Base-by-base conservation (phyloP, 2,113 vertebrate species). In the Todiramphus chloris region DNA sequence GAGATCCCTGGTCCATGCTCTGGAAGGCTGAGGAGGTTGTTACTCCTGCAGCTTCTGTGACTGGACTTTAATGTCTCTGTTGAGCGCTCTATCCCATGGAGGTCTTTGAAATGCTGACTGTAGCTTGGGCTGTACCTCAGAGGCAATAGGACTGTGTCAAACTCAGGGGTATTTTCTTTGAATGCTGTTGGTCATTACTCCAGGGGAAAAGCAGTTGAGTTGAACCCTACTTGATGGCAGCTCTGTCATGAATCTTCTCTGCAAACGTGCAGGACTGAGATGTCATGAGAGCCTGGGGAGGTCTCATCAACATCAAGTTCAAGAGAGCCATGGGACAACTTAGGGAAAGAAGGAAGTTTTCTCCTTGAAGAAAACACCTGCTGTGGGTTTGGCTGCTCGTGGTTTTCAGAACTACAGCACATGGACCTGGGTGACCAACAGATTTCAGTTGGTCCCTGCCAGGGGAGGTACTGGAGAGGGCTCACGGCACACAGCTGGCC, bases 141-240 rank as follows among this genome's bases (percentile, higher is more conserved):
- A 43, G 31, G 63, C 78, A 27, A 2, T 3, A 39, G 16, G 11
- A 33, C 39, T 0, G 0, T 23, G 44, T 44, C 31, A 50, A 18
- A 76, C 13, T 30, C 25, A 14, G 63, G 28, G 30, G 24, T 27
- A 35, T 80, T 86, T 73, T 59, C 10, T 76, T 55, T 72, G 30
- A 56, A 27, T 10, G 3, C 15, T 30, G 28, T 16, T 59, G 20
- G 44, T 73, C 59, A 23, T 37, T 18, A 28, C 59, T 60, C 39
- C 48, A 53, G 51, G 44, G 24, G 17, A 62, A 55, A 59, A 5
- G 0, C 43, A 51, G 28, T 39, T 37, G 27, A 46, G 35, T 30
- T 63, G 23, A 82, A 46, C 58, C 58, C 31, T 72, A 3, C 56
- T 53, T 44, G 50, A 39, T 27, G 17, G 44, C 60, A 78, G 28